phyloP scores from a whole-genome alignment of 2,888 invertebrate genomes.

The Theretra japonica region DNA sequence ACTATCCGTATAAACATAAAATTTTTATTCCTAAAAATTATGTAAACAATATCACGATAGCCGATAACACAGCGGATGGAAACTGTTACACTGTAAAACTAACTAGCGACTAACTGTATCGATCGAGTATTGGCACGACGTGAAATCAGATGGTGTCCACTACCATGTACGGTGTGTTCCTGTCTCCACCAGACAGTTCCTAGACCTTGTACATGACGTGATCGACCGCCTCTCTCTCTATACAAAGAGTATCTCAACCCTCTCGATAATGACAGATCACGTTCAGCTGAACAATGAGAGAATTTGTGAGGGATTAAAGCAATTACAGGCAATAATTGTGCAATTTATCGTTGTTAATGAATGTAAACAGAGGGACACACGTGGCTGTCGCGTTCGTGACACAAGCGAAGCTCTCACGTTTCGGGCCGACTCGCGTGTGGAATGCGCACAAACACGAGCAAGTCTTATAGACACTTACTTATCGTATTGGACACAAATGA shows the following conservation, averaged over 20 bases:
- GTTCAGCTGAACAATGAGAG: background rate
- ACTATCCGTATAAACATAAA: background rate
- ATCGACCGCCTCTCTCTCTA: slow-evolving; percentile 67
- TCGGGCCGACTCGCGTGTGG: background rate
- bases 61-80: slow-evolving; percentile 15
- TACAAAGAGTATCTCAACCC: slow-evolving; percentile 49
- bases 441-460: background rate
- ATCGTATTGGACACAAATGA: slow-evolving; percentile 31
- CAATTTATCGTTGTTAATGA: background rate
- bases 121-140: background rate
- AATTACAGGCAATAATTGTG: background rate
- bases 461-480: slow-evolving; percentile 10
- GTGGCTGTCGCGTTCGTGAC: background rate
- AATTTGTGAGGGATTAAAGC: slow-evolving; percentile 13
- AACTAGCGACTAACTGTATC: background rate
- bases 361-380: background rate
- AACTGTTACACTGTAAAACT: slow-evolving; percentile 8
- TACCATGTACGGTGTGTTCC: slow-evolving; percentile 40
- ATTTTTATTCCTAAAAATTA: background rate
- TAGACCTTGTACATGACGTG: slow-evolving; percentile 60
- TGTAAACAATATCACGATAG: slow-evolving; percentile 29
- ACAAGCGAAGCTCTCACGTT: slow-evolving; percentile 22
- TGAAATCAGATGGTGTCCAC: slow-evolving; percentile 32
- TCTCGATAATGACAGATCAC: background rate
- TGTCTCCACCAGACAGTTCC: slow-evolving; percentile 40